Percentiles rank a stretch among this genome's conserved stretches.
Conservation (phyloP, 2,888 invertebrate genomes). For the Synergus itoensis region DNA sequence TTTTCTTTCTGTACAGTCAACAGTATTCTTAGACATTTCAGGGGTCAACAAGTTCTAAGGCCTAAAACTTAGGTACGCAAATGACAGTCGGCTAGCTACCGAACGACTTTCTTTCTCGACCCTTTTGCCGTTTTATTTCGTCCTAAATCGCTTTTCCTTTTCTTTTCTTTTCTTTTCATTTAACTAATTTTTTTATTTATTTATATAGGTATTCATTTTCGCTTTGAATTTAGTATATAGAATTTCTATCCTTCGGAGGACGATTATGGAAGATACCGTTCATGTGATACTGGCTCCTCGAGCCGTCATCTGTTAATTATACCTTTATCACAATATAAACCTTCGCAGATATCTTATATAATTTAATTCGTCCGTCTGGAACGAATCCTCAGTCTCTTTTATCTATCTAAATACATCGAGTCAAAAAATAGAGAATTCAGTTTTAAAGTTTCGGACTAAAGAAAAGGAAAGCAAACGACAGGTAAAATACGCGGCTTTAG, state of each 20-base stretch:
- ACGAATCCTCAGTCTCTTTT: slow-evolving; percentile 29
- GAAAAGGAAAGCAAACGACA: slow-evolving; percentile 36
- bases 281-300: slow-evolving; percentile 22
- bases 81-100: slow-evolving; percentile 25
- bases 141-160: slow-evolving; percentile 25
- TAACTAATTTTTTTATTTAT: slow-evolving; percentile 7
- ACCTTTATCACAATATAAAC: slow-evolving; percentile 38
- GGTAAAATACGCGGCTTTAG: slow-evolving; percentile 4
- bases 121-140: slow-evolving; percentile 15
- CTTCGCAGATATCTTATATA: slow-evolving; percentile 29
- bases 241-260: slow-evolving; percentile 13
- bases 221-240: not conserved
- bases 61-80: slow-evolving; percentile 71
- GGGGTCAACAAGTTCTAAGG: slow-evolving; percentile 71
- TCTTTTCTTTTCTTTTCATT: not conserved
- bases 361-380: not conserved
- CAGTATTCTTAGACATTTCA: slow-evolving; percentile 65
- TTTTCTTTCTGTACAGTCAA: slow-evolving; percentile 61
- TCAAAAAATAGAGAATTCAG: slow-evolving; percentile 63
- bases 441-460: slow-evolving; percentile 48
- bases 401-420: slow-evolving; percentile 57
- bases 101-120: slow-evolving; percentile 43
- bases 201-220: slow-evolving; percentile 22
- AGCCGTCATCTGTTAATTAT: slow-evolving; percentile 17
- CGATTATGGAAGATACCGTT: slow-evolving; percentile 42